Evolutionary conservation across 2,888 invertebrate genomes (phyloP).

Genomic region (Gnatocerus cornutus): DNA sequence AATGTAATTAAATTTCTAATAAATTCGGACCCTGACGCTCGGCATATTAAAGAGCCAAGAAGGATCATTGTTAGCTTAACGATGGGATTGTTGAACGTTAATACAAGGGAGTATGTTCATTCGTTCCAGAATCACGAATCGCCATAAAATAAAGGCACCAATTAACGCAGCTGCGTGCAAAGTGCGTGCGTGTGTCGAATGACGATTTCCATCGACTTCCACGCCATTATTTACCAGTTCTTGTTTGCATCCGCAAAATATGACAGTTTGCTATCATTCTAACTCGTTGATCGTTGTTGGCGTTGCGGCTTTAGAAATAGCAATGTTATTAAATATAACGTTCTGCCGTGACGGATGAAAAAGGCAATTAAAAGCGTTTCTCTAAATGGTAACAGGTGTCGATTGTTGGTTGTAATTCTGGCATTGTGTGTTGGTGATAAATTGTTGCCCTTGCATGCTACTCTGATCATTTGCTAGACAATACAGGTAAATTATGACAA

Average conservation of each 20-base stretch:
- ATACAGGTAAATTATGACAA: conserved; percentile 41
- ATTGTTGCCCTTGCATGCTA: conserved; percentile 41
- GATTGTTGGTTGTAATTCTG: conserved; percentile 40
- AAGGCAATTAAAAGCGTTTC: conserved; percentile 38
- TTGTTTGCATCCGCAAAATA: conserved; percentile 35
- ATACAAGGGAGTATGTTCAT: conserved; percentile 53
- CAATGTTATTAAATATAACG: conserved; percentile 27
- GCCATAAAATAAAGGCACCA: conserved; percentile 64
- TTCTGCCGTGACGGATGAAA: conserved; percentile 29
- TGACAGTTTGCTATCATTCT: conserved; percentile 4
- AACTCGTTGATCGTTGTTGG: neutral
- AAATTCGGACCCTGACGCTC: conserved; percentile 49
- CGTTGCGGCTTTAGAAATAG: conserved; percentile 12
- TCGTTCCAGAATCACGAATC: conserved; percentile 62
- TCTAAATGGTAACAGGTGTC: conserved; percentile 46
- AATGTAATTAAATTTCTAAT: conserved; percentile 64
- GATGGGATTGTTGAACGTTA: conserved; percentile 54
- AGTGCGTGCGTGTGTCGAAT: conserved; percentile 63
- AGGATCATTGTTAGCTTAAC: conserved; percentile 54
- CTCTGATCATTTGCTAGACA: conserved; percentile 43
- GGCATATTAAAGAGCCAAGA: conserved; percentile 51
- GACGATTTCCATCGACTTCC: conserved; percentile 54
- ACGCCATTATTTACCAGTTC: conserved; percentile 40
- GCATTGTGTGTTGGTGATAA: conserved; percentile 42
- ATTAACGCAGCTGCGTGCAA: conserved; percentile 65